Base-by-base conservation (phyloP, 2,797 vertebrate species). In the Peromyscus eremicus region DNA sequence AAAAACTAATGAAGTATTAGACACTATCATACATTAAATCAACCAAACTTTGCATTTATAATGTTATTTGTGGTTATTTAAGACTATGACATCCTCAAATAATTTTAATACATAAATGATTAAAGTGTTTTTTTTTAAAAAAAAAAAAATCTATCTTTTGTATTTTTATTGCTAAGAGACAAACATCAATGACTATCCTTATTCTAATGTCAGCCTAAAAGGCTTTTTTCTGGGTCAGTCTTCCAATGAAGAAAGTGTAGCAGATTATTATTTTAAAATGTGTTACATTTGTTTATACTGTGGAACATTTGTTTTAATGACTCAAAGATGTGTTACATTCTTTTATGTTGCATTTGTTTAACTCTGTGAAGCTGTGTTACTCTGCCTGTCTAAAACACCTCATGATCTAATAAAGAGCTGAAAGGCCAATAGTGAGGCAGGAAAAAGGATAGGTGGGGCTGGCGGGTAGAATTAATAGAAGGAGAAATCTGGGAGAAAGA, bases 1-100 rank as follows among this genome's bases (percentile, higher is more conserved):
- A 46, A 60, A 92, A 96, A 90, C 83, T 40, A 97, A 89, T 25
- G 75, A 96, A 94, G 79, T 32, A 70, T 77, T 80, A 80, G 5
- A 14, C 60, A 87, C 12, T 94, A 95, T 62, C 80, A 96, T 89
- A 93, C 25, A 73, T 94, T 92, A 91, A 70, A 34, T 82, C 37
- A 92, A 92, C 27, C 29, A 77, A 82, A 92, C 55, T 46, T 68
- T 91, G 6, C 29, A 92, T 91, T 89, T 85, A 89, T 71, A 94
- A 83, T 60, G 29, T 43, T 89, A 95, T 0, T 64, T 96, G 32
- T 80, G 43, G 43, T 66, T 94, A 88, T 43, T 49, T 70, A 55
- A 68, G n/a, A 73, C 25, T 21, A 73, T 37, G 13, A 55, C 40
- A 73, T 57, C 52, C 25, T 49, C n/a, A 40, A 73, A 73, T 57